Conservation (phyloP, 2,113 vertebrate genomes). For the Hymenochirus boettgeri region DNA sequence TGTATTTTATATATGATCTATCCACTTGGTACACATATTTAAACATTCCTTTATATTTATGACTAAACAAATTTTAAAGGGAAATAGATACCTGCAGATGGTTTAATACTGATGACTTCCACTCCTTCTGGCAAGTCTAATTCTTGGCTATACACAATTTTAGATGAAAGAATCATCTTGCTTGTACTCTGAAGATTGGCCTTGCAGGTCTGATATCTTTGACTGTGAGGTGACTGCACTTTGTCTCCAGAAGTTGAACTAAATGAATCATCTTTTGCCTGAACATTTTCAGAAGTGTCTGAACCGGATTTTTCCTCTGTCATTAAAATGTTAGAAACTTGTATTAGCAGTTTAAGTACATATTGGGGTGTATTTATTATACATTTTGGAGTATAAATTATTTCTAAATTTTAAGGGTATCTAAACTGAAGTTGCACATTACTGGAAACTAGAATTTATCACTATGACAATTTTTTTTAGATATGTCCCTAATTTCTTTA, state of each 20-base stretch:
- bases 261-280: constrained; percentile 57
- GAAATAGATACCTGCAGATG: constrained; percentile 80
- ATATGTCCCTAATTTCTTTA: too few relatives aligned
- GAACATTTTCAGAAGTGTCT: constrained; percentile 49
- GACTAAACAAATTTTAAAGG: too few relatives aligned
- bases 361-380: too few relatives aligned
- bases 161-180: constrained; percentile 76
- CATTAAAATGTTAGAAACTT: not conserved
- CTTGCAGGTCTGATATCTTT: constrained; percentile 73
- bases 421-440: too few relatives aligned
- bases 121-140: constrained; percentile 82
- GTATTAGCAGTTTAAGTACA: too few relatives aligned
- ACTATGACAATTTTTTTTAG: too few relatives aligned
- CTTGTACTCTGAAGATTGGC: constrained; percentile 90
- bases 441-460: too few relatives aligned
- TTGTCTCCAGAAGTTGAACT: constrained; percentile 66
- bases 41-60: too few relatives aligned
- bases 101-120: constrained; percentile 82
- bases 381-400: too few relatives aligned
- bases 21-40: too few relatives aligned
- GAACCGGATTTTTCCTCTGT: constrained; percentile 65
- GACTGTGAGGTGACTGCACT: constrained; percentile 62
- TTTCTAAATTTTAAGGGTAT: too few relatives aligned
- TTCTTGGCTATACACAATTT: constrained; percentile 83
- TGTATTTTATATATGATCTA: too few relatives aligned